A percentile compares a stretch with the other conserved stretches of the same genome.
phyloP scores from a whole-genome alignment of 2,888 invertebrate species.

The Melanostoma scalare region DNA sequence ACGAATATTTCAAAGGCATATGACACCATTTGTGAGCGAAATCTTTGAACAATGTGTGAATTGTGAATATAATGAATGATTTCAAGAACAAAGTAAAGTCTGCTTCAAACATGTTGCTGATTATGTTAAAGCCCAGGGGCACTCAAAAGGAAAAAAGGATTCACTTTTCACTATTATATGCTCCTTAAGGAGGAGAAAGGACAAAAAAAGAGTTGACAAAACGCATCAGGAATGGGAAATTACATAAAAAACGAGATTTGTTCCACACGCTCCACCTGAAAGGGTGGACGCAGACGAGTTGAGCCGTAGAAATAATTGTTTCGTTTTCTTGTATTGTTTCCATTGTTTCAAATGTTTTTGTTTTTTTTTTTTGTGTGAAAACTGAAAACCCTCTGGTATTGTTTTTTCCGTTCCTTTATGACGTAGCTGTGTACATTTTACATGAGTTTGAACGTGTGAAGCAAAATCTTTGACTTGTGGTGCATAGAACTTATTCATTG shows the following conservation, averaged over 20 bases:
- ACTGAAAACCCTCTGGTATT: too few relatives aligned
- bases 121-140: slow-evolving; percentile 32
- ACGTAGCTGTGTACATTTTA: background rate
- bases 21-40: slow-evolving; percentile 41
- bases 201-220: background rate
- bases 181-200: background rate
- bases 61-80: slow-evolving; percentile 33
- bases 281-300: slow-evolving; percentile 5
- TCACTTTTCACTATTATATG: slow-evolving; percentile 18
- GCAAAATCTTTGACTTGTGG: slow-evolving; percentile 49
- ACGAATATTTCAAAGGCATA: slow-evolving; percentile 23
- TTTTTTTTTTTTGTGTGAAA: slow-evolving; percentile 29
- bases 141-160: slow-evolving; percentile 23
- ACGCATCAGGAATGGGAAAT: background rate
- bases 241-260: slow-evolving; percentile 22
- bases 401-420: background rate
- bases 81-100: slow-evolving; percentile 68
- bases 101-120: slow-evolving; percentile 32
- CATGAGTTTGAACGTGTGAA: background rate
- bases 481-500: slow-evolving; percentile 26
- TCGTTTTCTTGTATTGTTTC: slow-evolving; percentile 55
- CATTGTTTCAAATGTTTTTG: slow-evolving; percentile 42
- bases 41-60: slow-evolving; percentile 60
- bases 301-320: slow-evolving; percentile 57
- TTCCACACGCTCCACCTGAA: slow-evolving; percentile 27